These are phyloP conservation scores for Drosophila arawakana DNA, from an alignment of 1,140 invertebrate genomes.

Conservation along the genomic window DNA sequence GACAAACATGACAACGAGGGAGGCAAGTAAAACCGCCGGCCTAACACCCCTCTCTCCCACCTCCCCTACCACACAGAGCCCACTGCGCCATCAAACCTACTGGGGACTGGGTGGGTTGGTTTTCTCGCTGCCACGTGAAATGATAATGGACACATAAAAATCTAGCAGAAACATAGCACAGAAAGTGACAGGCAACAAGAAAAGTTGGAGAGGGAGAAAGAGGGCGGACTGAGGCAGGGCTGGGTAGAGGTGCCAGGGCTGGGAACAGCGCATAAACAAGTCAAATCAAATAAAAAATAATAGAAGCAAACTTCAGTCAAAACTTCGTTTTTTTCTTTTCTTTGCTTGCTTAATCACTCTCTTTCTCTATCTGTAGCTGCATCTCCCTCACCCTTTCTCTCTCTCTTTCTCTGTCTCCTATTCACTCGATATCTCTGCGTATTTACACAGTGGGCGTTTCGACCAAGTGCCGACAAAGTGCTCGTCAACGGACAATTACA, in stretches of 20 bases:
- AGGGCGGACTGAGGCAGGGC: neutral
- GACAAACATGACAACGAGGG: slow-evolving; percentile 53
- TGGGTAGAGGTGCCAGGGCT: neutral
- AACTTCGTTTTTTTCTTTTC: neutral
- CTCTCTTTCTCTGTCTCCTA: neutral
- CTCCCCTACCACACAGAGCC: too few species aligned
- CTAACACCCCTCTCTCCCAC: neutral
- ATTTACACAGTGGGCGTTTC: slow-evolving; percentile 57
- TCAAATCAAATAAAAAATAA: slow-evolving; percentile 31
- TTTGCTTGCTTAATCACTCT: too few species aligned
- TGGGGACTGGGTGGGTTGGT: slow-evolving; percentile 1
- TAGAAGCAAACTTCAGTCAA: slow-evolving; percentile 1
- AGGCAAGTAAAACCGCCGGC: neutral
- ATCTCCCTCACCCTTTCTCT: neutral
- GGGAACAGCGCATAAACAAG: slow-evolving; percentile 27
- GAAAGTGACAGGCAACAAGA: slow-evolving; percentile 10
- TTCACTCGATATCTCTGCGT: slow-evolving; percentile 17
- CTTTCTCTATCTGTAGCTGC: neutral
- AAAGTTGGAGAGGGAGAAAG: neutral
- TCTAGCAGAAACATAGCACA: slow-evolving; percentile 32
- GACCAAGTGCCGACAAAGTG: slow-evolving; percentile 73
- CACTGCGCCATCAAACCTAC: too few species aligned
- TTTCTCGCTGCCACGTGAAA: slow-evolving; percentile 43
- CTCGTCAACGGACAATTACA: slow-evolving; percentile 79
- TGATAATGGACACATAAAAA: slow-evolving; percentile 57